Evolutionary conservation across 2,888 invertebrate species (phyloP), one percentile per base, ranked within the genome.

Genomic region (Crepidodera aurea): DNA sequence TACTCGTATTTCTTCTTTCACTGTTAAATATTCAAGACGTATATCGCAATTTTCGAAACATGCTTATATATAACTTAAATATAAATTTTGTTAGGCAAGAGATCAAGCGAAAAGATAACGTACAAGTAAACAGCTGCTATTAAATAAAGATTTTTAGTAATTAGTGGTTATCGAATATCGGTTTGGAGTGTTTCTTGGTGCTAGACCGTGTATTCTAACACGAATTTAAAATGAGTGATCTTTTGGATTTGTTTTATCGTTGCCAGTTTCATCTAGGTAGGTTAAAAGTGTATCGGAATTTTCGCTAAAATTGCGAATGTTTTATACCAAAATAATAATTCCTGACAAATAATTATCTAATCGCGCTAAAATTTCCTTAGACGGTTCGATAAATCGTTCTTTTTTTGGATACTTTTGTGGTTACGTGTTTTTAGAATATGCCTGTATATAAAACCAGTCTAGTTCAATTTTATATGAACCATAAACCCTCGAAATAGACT

Each of bases 221-320:
- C 42, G 6, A 19, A 27, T 16, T 1, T 8, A 48, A 27, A 48
- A 48, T 48, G 48, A 48, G 48, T 48, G 48, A 48, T 8, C 15
- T 48, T 8, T 29, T 48, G 15, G 48, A 48, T 29, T 48, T 48
- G 12, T 48, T 48, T 29, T 48, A 48, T 27, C 48, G 10, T 15
- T 27, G 12, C 44, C 44, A 44, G 13, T 44, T 44, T 22, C 44
- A 22, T 25, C n/a, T 44, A 22, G 44, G 44, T 44, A 42, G 3
- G 42, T 42, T 10, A 13, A 39, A 5, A 39, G n/a, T n/a, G n/a
- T n/a, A n/a, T n/a, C n/a, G n/a, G n/a, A n/a, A n/a, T n/a, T n/a
- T n/a, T n/a, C n/a, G n/a, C n/a, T n/a, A n/a, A n/a, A n/a, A n/a
- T n/a, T n/a, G n/a, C n/a, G n/a, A n/a, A n/a, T n/a, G n/a, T n/a